phyloP scores from a whole-genome alignment of 2,888 invertebrate genomes.

The Trissonchulus latispiculum region DNA sequence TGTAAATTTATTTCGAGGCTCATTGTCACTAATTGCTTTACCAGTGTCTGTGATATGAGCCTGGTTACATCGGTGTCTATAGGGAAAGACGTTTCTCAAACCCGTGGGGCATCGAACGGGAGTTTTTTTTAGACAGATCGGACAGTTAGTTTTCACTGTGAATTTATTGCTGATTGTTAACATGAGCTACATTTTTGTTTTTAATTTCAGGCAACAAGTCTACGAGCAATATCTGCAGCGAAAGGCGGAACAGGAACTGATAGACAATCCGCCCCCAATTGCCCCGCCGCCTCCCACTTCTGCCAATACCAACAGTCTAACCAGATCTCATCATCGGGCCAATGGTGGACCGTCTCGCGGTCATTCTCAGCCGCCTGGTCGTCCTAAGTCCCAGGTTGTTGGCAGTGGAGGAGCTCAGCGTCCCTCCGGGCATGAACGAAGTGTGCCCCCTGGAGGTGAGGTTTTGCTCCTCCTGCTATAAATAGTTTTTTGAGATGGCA shows the following conservation, averaged over 20 bases:
- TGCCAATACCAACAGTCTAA: not conserved
- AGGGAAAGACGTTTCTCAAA: too few species aligned
- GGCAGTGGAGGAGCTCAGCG: not conserved
- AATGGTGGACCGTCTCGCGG: not conserved
- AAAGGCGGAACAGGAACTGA: slow-evolving; percentile 22
- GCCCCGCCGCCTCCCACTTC: not conserved
- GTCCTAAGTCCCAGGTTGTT: slow-evolving; percentile 22
- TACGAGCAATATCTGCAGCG: slow-evolving; percentile 21
- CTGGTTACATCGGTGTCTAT: too few species aligned
- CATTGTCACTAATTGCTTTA: too few species aligned
- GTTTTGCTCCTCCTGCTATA: too few species aligned
- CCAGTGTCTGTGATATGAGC: too few species aligned
- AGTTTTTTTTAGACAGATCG: too few species aligned
- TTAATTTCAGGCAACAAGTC: slow-evolving; percentile 20
- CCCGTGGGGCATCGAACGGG: too few species aligned
- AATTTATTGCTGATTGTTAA: too few species aligned
- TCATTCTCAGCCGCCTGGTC: slow-evolving; percentile 17
- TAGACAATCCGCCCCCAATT: slow-evolving; percentile 9
- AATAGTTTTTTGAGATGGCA: too few species aligned
- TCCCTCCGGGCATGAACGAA: not conserved
- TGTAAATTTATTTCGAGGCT: too few species aligned
- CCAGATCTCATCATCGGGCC: not conserved
- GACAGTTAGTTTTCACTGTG: too few species aligned
- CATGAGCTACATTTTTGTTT: too few species aligned
- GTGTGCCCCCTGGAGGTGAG: slow-evolving; percentile 8